Conservation (phyloP, 1,140 invertebrate species). For the Apis laboriosa region DNA sequence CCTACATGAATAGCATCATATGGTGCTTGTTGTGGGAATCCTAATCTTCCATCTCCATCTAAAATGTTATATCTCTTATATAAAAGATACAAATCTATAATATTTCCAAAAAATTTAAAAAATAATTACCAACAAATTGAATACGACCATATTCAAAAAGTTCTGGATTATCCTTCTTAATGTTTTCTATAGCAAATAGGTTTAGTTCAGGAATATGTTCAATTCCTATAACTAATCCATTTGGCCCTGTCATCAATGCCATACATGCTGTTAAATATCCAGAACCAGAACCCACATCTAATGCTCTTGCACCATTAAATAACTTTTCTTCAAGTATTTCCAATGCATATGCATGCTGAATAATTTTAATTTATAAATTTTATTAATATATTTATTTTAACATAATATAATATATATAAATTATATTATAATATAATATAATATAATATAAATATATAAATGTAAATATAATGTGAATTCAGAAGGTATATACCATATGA, state of each 20-base stretch:
- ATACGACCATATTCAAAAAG: slow-evolving; percentile 85
- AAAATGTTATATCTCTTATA: slow-evolving; percentile 17
- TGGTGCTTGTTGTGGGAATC: slow-evolving; percentile 82
- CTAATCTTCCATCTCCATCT: slow-evolving; percentile 86
- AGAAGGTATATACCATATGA: slow-evolving; percentile 92
- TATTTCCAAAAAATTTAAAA: background rate
- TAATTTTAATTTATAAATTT: slow-evolving; percentile 43
- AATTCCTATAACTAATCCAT: slow-evolving; percentile 91
- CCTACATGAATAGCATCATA: slow-evolving; percentile 88
- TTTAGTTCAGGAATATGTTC: slow-evolving; percentile 96
- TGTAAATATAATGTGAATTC: background rate
- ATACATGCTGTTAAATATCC: slow-evolving; percentile 98
- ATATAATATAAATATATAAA: background rate
- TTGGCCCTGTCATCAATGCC: slow-evolving; percentile 91
- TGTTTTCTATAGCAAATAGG: slow-evolving; percentile 87
- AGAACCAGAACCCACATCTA: slow-evolving; percentile 98
- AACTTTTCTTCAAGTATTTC: slow-evolving; percentile 93
- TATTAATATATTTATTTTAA: background rate
- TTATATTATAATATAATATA: background rate
- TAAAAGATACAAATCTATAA: background rate
- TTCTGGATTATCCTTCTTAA: slow-evolving; percentile 87
- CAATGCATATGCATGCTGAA: slow-evolving; percentile 95
- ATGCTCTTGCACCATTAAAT: slow-evolving; percentile 87
- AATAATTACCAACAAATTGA: slow-evolving; percentile 85
- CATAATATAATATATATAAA: background rate